Base-by-base conservation (phyloP, 1,140 invertebrate genomes). In the Penaeus chinensis region DNA sequence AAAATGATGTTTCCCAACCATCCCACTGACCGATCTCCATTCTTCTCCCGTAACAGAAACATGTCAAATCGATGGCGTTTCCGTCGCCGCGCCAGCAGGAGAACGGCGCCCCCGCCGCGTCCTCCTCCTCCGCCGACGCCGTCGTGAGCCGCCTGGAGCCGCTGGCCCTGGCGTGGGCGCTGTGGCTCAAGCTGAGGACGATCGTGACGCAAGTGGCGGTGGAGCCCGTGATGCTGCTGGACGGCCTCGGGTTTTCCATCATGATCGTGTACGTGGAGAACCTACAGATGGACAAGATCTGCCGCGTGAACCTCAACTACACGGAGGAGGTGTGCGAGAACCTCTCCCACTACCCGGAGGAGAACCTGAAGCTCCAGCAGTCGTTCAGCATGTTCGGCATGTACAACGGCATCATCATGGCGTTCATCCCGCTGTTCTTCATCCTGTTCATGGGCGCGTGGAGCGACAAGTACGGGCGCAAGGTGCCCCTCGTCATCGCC, bases 401-500 rank as follows among this genome's bases (percentile, higher is more conserved):
- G 90, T 90, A 90, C 79, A 89, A 90, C 27, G 86, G 88, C 27
- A 87, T 90, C 78, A 89, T 90, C 22, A 90, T 87, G 83, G 84
- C 90, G 8, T 89, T 88, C 60, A 24, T 90, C 3, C 85, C 90
- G n/a, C 47, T 90, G 42, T 87, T 90, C 74, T 90, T 90, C 80
- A 88, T 89, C 69, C 71, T 90, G 91, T 74, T 92, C 92, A 27
- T 92, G 91, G 90, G 93, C 91, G 89, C 90, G 84, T 82, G 91
- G 89, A 90, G 89, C 62, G 89, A 90, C 62, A 90, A 90, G 65
- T 90, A 95, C 94, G 94, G 95, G 32, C 89, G 93, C 62, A 97
- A 97, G 91, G 94, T 96, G 11, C 97, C 96, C 90, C 96, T 98
- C 93, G 92, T 98, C 0, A 91, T 97, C 54, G 96, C 97, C 0